Conservation (phyloP, 1,140 invertebrate species). For the Drosophila lacertosa region DNA sequence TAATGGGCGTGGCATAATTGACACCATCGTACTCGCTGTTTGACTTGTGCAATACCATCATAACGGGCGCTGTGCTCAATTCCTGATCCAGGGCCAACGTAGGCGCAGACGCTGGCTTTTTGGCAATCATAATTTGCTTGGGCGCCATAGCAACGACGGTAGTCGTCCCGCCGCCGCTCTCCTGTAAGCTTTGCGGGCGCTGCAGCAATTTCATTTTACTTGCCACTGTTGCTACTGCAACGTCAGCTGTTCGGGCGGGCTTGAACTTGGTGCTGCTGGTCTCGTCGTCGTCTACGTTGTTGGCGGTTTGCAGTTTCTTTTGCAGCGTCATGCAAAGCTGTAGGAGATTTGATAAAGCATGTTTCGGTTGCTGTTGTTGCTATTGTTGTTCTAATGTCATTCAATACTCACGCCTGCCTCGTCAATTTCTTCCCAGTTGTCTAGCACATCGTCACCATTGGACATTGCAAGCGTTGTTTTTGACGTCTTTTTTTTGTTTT, state of each 20-base stretch:
- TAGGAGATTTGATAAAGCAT: constrained; percentile 15
- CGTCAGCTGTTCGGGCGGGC: constrained; percentile 16
- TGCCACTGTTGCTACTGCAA: constrained; percentile 6
- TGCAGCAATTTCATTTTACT: constrained; percentile 84
- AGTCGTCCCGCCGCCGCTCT: constrained; percentile 38
- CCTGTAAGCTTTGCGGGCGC: constrained; percentile 80
- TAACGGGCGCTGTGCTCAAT: constrained; percentile 52
- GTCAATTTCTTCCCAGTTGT: constrained; percentile 94
- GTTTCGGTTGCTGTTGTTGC: constrained; percentile 5
- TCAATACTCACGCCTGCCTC: constrained; percentile 87
- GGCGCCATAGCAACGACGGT: constrained; percentile 46
- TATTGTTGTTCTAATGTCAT: constrained; percentile 16
- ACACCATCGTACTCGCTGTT: constrained; percentile 85
- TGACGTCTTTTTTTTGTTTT: constrained; percentile 15
- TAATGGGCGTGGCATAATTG: constrained; percentile 85
- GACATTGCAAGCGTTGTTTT: constrained; percentile 83
- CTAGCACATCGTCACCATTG: constrained; percentile 87
- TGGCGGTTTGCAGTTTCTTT: constrained; percentile 62
- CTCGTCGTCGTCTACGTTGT: not conserved
- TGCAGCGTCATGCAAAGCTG: constrained; percentile 73
- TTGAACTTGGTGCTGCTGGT: constrained; percentile 30
- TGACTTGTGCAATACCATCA: constrained; percentile 79
- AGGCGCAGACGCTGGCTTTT: constrained; percentile 75
- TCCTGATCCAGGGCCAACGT: constrained; percentile 80
- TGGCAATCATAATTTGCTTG: constrained; percentile 85